Conservation (phyloP, 2,888 invertebrate species). For the Cheilosia vernalis region DNA sequence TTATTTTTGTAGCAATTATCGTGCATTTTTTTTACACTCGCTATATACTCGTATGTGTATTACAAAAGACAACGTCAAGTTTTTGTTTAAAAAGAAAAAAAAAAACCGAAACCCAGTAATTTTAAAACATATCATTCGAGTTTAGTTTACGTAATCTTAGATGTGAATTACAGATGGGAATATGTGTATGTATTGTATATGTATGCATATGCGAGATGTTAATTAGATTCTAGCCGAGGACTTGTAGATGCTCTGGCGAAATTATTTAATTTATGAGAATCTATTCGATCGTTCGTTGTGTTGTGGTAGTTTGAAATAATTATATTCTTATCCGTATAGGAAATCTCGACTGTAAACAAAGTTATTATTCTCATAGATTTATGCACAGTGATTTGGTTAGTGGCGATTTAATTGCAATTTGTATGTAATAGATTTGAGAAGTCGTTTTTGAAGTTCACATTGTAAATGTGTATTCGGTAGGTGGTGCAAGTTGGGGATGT, state of each 20-base stretch:
- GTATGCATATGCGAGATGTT: not conserved
- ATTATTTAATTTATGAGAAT: slow-evolving; percentile 37
- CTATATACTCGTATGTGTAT: not conserved
- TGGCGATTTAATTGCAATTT: slow-evolving; percentile 18
- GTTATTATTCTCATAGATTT: slow-evolving; percentile 19
- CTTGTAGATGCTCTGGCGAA: not conserved
- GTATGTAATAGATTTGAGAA: not conserved
- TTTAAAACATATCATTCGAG: slow-evolving; percentile 3
- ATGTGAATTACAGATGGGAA: not conserved
- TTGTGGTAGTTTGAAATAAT: slow-evolving; percentile 22
- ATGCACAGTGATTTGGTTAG: slow-evolving; percentile 5
- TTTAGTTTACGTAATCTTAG: slow-evolving; percentile 8
- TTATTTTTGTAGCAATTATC: slow-evolving; percentile 13
- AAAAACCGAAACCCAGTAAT: not conserved
- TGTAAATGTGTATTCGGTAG: too few species aligned
- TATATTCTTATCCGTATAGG: slow-evolving; percentile 2
- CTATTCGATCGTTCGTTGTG: slow-evolving; percentile 3
- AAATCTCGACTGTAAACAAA: slow-evolving; percentile 27
- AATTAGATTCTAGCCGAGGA: slow-evolving; percentile 18
- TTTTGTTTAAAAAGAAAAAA: too few species aligned
- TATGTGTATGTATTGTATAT: too few species aligned
- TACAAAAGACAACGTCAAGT: not conserved
- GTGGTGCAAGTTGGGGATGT: too few species aligned
- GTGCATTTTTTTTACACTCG: not conserved
- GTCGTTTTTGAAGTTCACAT: not conserved